Conservation (phyloP, 2,113 vertebrate genomes). For the Sinocyclocheilus anophthalmus region DNA sequence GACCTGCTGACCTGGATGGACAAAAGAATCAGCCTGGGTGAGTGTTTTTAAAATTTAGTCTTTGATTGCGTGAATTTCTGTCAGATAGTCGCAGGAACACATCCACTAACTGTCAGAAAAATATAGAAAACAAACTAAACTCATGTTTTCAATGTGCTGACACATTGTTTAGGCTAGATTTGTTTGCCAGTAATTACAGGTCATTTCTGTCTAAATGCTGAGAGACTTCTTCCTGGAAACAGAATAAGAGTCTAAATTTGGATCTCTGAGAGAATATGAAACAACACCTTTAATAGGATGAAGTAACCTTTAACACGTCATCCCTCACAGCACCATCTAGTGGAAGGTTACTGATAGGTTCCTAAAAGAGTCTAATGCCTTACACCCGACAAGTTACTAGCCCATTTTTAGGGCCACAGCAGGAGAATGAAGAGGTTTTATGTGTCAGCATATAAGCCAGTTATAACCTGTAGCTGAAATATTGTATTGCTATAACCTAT, state of each 20-base stretch:
- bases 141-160: neutral
- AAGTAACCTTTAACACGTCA: neutral
- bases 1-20: conserved; percentile 90
- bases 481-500: no score
- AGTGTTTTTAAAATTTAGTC: conserved; percentile 49
- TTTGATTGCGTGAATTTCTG: neutral
- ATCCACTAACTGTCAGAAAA: neutral
- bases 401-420: no score
- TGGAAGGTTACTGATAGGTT: neutral
- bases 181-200: neutral
- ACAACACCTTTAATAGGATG: conserved; percentile 33
- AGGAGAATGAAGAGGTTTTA: no score
- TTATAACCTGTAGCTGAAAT: no score
- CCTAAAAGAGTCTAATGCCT: neutral
- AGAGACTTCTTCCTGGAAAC: conserved; percentile 18
- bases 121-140: neutral
- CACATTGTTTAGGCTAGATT: neutral
- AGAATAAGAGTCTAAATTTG: neutral
- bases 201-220: neutral
- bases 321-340: conserved; percentile 4
- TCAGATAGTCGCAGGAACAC: neutral
- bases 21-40: conserved; percentile 85
- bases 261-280: neutral
- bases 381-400: neutral
- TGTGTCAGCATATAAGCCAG: no score